These are phyloP conservation scores for Myzus persicae DNA, from an alignment of 1,140 invertebrate species.

Conservation along the genomic window DNA sequence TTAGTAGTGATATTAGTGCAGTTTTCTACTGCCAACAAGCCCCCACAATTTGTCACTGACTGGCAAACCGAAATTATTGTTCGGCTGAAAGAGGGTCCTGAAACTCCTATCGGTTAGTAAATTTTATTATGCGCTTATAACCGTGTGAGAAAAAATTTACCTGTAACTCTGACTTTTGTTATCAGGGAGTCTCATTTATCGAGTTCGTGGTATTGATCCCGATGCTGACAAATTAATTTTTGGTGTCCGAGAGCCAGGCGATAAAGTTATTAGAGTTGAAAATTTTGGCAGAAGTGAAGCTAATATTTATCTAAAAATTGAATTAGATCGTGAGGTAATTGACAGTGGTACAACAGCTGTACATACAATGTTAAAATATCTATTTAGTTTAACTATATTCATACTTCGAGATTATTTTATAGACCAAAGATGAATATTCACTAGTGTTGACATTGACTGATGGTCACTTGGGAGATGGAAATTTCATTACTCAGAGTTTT, in stretches of 20 bases:
- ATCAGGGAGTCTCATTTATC: slow-evolving; percentile 84
- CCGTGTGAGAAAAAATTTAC: not conserved
- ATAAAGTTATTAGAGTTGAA: slow-evolving; percentile 85
- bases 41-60: slow-evolving; percentile 83
- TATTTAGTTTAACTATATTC: not conserved
- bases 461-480: slow-evolving; percentile 83
- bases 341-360: not conserved
- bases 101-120: slow-evolving; percentile 82
- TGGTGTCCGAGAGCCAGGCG: slow-evolving; percentile 79
- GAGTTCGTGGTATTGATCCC: slow-evolving; percentile 80
- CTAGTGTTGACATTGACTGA: slow-evolving; percentile 89
- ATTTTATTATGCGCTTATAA: not conserved
- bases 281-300: slow-evolving; percentile 81
- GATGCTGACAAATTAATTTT: slow-evolving; percentile 86
- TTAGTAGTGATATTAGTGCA: not conserved
- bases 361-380: not conserved
- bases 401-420: slow-evolving; percentile 30
- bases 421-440: slow-evolving; percentile 86
- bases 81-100: slow-evolving; percentile 84
- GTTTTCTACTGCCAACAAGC: slow-evolving; percentile 70
- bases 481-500: slow-evolving; percentile 89
- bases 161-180: slow-evolving; percentile 59
- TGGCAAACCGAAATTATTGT: slow-evolving; percentile 89
- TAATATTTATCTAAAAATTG: slow-evolving; percentile 85
- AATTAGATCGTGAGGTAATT: slow-evolving; percentile 86